phyloP scores from a whole-genome alignment of 2,113 vertebrate genomes.

The Aepyceros melampus region DNA sequence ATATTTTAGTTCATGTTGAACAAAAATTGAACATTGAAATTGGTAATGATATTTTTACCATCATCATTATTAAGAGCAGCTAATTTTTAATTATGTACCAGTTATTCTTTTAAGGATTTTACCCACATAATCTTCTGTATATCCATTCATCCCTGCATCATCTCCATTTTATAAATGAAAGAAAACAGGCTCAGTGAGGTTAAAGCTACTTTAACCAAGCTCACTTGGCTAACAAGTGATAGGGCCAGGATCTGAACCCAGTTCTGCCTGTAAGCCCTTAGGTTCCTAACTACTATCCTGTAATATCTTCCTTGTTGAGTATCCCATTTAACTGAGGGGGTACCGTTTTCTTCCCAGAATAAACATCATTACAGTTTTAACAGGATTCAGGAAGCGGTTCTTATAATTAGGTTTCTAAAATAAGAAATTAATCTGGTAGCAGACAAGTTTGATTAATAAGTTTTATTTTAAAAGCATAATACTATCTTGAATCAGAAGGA shows the following conservation, averaged over 20 bases:
- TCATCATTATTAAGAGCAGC: not conserved
- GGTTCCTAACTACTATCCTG: not conserved
- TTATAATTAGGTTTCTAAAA: slow-evolving; percentile 64
- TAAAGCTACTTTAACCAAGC: not conserved
- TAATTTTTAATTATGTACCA: not conserved
- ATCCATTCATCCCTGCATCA: not conserved
- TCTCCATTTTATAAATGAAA: not conserved
- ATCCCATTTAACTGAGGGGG: not conserved
- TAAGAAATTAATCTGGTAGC: slow-evolving; percentile 47
- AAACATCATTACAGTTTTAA: slow-evolving; percentile 40
- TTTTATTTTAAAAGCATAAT: slow-evolving; percentile 58
- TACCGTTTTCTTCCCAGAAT: slow-evolving; percentile 2
- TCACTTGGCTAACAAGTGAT: not conserved
- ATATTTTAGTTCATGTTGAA: slow-evolving; percentile 6
- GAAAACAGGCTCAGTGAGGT: not conserved
- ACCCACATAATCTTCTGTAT: not conserved
- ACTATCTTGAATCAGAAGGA: slow-evolving; percentile 30
- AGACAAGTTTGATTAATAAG: slow-evolving; percentile 47
- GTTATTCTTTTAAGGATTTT: not conserved
- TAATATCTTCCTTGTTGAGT: slow-evolving; percentile 10
- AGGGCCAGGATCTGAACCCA: not conserved
- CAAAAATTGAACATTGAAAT: not conserved
- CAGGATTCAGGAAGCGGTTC: slow-evolving; percentile 32
- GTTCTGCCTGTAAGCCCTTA: not conserved
- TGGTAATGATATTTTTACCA: not conserved